Percentiles rank a stretch among this genome's conserved stretches.
phyloP scores from a whole-genome alignment of 2,888 invertebrate genomes.

The Holacanthella duospinosa region DNA sequence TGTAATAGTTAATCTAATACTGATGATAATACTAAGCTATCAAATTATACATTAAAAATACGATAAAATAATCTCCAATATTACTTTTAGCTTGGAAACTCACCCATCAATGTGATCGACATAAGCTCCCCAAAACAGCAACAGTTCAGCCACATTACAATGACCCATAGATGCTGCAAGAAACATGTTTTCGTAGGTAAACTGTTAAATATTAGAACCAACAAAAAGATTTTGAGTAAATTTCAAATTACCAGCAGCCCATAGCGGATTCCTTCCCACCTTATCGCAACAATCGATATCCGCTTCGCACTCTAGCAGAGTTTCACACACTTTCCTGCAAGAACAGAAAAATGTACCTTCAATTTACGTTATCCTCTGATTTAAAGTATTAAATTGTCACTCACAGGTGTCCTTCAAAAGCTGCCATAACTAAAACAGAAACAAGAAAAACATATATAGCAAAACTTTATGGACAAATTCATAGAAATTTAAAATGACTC shows the following conservation, averaged over 20 bases:
- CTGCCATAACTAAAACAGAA: slow-evolving; percentile 56
- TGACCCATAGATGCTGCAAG: slow-evolving; percentile 20
- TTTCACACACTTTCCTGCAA: slow-evolving; percentile 71
- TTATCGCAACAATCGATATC: slow-evolving; percentile 79
- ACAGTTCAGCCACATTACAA: slow-evolving; percentile 59
- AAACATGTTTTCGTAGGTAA: no score
- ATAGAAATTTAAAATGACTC: no score
- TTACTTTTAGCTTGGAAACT: slow-evolving; percentile 45
- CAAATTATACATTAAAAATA: not conserved
- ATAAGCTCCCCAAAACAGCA: slow-evolving; percentile 91
- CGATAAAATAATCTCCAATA: no score
- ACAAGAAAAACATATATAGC: not conserved
- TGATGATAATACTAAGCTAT: no score
- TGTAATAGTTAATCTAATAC: no score
- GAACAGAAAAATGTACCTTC: slow-evolving; percentile 9
- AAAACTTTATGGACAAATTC: not conserved
- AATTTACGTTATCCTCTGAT: not conserved
- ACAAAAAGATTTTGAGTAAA: no score
- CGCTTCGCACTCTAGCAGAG: slow-evolving; percentile 80
- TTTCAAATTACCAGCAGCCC: slow-evolving; percentile 92
- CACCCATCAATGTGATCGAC: slow-evolving; percentile 81
- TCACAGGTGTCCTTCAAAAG: slow-evolving; percentile 79
- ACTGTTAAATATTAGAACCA: no score
- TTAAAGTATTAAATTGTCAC: slow-evolving; percentile 25
- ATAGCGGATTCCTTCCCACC: slow-evolving; percentile 71